A percentile compares a stretch with the other conserved stretches of the same genome.
Conservation (phyloP, 2,888 invertebrate species). For the Heliconius cydno region DNA sequence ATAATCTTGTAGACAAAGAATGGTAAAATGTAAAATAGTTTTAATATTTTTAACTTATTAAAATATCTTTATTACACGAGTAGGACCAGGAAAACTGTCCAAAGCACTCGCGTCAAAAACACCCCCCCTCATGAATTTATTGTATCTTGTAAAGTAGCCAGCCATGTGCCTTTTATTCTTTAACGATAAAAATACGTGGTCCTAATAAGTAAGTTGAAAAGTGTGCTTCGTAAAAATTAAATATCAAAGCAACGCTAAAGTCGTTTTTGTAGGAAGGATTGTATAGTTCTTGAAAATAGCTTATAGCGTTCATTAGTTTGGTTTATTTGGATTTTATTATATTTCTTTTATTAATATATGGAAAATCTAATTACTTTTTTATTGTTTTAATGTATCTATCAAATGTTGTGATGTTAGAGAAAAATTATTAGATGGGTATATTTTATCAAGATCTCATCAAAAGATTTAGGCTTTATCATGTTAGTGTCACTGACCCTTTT, state of each 20-base stretch:
- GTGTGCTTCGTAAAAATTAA: constrained; percentile 23
- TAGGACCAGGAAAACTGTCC: constrained; percentile 23
- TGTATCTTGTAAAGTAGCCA: constrained; percentile 30
- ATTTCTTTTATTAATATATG: not conserved
- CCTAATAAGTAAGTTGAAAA: constrained; percentile 24
- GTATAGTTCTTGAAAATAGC: constrained; percentile 1
- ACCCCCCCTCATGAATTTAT: constrained; percentile 29
- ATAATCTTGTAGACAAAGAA: not conserved
- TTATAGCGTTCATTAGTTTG: not conserved
- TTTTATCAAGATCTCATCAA: not conserved
- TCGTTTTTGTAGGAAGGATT: not conserved
- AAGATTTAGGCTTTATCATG: not conserved
- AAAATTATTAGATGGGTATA: not conserved
- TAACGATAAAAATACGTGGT: constrained; percentile 31
- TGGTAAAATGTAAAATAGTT: not conserved
- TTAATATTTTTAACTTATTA: constrained; percentile 8
- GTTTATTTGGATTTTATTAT: not conserved
- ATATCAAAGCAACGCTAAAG: constrained; percentile 21
- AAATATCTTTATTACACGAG: constrained; percentile 13
- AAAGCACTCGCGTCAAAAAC: constrained; percentile 21
- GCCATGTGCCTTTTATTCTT: constrained; percentile 32
- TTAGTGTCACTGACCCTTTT: not conserved
- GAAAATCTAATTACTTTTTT: not conserved
- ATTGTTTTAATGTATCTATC: not conserved
- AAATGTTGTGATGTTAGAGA: not conserved